phyloP scores from a whole-genome alignment of 2,113 vertebrate genomes.

The Anoplopoma fimbria region DNA sequence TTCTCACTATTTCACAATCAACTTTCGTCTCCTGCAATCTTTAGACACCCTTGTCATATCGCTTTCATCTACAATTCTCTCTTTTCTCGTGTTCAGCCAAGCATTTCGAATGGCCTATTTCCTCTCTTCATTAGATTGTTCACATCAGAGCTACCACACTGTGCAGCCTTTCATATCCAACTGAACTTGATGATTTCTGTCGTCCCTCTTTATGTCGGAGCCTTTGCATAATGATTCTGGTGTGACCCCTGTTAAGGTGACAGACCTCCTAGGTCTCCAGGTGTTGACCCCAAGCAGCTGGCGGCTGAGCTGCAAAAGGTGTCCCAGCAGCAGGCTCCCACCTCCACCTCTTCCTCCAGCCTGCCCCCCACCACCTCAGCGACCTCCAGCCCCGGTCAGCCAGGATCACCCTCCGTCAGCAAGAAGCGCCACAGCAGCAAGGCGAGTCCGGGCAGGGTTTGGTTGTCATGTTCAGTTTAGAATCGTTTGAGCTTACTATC shows the following conservation, averaged over 20 bases:
- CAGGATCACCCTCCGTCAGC: constrained; percentile 94
- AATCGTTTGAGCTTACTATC: neutral
- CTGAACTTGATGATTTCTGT: neutral
- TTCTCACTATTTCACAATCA: constrained; percentile 20
- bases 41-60: neutral
- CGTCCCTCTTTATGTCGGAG: neutral
- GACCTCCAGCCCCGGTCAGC: constrained; percentile 93
- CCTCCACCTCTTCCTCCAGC: constrained; percentile 80
- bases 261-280: constrained; percentile 92
- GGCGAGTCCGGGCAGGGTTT: constrained; percentile 75
- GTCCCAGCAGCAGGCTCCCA: constrained; percentile 91
- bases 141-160: neutral
- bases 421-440: constrained; percentile 97
- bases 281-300: constrained; percentile 97
- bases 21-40: neutral
- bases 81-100: constrained; percentile 16
- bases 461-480: neutral
- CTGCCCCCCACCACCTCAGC: constrained; percentile 89
- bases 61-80: constrained; percentile 21
- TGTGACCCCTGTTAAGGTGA: constrained; percentile 82
- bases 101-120: constrained; percentile 24
- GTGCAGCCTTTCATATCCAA: neutral
- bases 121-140: neutral
- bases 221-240: neutral
- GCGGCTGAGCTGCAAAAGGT: constrained; percentile 98